phyloP scores from a whole-genome alignment of 2,888 invertebrate species.

The Luffia ferchaultella region DNA sequence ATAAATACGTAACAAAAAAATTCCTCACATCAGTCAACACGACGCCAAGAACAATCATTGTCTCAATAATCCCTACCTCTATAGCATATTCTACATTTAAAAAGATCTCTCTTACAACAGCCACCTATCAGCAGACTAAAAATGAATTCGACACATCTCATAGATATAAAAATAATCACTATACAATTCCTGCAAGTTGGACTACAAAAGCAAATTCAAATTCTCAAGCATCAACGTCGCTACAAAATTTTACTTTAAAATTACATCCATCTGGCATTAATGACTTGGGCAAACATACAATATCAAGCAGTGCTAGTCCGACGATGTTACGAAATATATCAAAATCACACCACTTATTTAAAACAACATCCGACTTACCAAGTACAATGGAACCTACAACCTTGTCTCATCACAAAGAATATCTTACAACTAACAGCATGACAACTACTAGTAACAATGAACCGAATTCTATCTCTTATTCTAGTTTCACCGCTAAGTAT shows the following conservation, averaged over 20 bases:
- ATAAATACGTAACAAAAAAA: constrained; percentile 31
- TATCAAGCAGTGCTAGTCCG: constrained; percentile 11
- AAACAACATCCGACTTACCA: not conserved
- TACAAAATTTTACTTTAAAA: constrained; percentile 23
- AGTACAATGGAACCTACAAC: constrained; percentile 18
- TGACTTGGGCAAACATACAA: constrained; percentile 26
- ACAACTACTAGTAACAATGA: constrained; percentile 25
- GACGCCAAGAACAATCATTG: constrained; percentile 54
- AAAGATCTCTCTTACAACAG: constrained; percentile 47
- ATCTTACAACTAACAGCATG: constrained; percentile 51
- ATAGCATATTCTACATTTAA: constrained; percentile 51
- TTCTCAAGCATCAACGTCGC: constrained; percentile 10
- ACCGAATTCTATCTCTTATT: not conserved
- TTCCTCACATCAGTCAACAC: constrained; percentile 33
- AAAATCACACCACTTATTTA: constrained; percentile 10
- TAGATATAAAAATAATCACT: not conserved
- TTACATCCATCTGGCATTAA: constrained; percentile 25
- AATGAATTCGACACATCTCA: constrained; percentile 9
- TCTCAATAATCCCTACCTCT: constrained; percentile 57
- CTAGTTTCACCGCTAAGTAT: constrained; percentile 26
- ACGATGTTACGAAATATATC: constrained; percentile 15
- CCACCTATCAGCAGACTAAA: constrained; percentile 25
- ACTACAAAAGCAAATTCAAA: not conserved
- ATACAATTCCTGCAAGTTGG: constrained; percentile 17
- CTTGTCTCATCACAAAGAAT: constrained; percentile 4